Base-by-base conservation (phyloP, 2,888 invertebrate species). In the Pogonocherus hispidulus region DNA sequence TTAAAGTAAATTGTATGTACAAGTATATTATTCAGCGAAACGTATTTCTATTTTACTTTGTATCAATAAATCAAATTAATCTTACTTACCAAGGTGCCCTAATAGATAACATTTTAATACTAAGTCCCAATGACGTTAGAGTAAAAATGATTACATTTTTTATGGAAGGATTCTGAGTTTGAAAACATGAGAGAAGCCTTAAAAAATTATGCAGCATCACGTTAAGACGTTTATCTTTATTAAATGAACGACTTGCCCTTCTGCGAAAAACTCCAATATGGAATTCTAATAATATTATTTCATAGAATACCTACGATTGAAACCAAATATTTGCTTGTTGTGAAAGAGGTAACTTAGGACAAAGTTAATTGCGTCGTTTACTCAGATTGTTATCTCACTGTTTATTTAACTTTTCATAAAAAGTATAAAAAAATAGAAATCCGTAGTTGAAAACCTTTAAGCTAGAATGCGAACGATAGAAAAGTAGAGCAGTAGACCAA, bases 141-240 rank as follows among this genome's bases (percentile, higher is more conserved):
- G n/a, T 32, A 32, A 32, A 32, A n/a, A 41, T n/a, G 2, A 16
- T 41, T 41, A 41, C 14, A 41, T 41, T 41, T 41, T 41, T 41
- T 41, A 41, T 16, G 41, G 41, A 41, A 27, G 27, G 8, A 47
- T 20, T 47, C 11, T 19, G 20, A 47, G 18, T n/a, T n/a, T n/a
- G n/a, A n/a, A 22, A 49, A 19, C 49, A 20, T 20, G 49, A 49
- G n/a, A 22, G 49, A 19, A 27, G 14, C 14, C 8, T 19, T 3
- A 44, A 44, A 56, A 56, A 56, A 9, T 37, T 44, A 56, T 56
- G 56, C 56, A 56, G 35, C 41, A 32, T 37, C 56, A 56, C 56
- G 56, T 22, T 56, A 56, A 56, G 56, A 19, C 2, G 44, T 37
- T 56, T 41, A 52, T 52, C 51, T 52, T 52, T 52, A 56, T 37